A percentile compares a stretch with the other conserved stretches of the same genome.
Conservation (phyloP, 2,888 invertebrate species). For the Acrocera orbiculus region DNA sequence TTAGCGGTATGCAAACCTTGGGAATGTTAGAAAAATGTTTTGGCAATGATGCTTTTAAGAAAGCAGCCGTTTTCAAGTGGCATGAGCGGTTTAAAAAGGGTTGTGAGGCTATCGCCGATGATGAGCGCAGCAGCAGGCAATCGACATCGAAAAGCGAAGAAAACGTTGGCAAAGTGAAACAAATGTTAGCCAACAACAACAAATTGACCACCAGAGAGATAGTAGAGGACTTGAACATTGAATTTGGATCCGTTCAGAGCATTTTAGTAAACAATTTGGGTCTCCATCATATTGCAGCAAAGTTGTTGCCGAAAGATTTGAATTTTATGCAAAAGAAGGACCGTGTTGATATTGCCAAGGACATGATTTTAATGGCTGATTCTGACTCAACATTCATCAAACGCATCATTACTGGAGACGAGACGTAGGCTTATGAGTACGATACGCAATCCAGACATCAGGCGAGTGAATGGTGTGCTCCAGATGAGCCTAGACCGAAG, state of each 20-base stretch:
- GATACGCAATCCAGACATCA: neutral
- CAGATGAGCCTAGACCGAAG: slow-evolving; percentile 8
- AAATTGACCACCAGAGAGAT: slow-evolving; percentile 13
- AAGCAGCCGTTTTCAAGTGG: neutral
- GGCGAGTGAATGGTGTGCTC: neutral
- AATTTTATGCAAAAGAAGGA: slow-evolving; percentile 1
- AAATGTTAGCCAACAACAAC: slow-evolving; percentile 11
- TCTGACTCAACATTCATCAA: slow-evolving; percentile 11
- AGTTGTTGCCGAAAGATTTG: neutral
- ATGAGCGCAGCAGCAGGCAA: slow-evolving; percentile 8
- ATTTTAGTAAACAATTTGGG: slow-evolving; percentile 3
- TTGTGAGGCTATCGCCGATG: slow-evolving; percentile 9
- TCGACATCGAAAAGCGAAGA: slow-evolving; percentile 14
- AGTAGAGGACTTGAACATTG: slow-evolving; percentile 10
- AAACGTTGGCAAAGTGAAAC: slow-evolving; percentile 15
- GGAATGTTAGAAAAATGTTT: too few species aligned
- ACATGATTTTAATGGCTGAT: slow-evolving; percentile 2
- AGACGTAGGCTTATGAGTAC: slow-evolving; percentile 9
- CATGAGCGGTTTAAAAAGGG: slow-evolving; percentile 7
- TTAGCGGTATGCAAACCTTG: too few species aligned
- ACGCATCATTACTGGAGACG: slow-evolving; percentile 14
- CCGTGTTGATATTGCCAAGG: slow-evolving; percentile 1
- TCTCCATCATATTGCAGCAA: too few species aligned
- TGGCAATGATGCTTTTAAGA: too few species aligned
- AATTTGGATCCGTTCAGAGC: slow-evolving; percentile 6